A percentile compares a stretch with the other conserved stretches of the same genome.
Conservation (phyloP, 2,113 vertebrate species). For the Cryptotis parvus region DNA sequence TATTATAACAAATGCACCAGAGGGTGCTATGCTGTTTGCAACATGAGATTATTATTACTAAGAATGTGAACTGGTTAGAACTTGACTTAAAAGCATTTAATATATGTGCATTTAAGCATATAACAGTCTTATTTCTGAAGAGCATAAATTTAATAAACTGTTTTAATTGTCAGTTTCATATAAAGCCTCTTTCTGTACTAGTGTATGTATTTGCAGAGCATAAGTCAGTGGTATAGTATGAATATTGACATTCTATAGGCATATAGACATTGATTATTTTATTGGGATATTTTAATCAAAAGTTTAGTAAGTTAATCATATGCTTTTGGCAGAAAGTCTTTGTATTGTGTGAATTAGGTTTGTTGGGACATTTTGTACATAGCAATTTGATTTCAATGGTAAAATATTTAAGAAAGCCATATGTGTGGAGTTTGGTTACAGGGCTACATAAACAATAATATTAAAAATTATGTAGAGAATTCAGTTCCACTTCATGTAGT, state of each 20-base stretch:
- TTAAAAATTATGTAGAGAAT: conserved; percentile 14
- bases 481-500: background rate
- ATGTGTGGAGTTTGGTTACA: background rate
- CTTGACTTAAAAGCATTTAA: conserved; percentile 70
- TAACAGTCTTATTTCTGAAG: conserved; percentile 54
- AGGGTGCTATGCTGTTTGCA: conserved; percentile 87
- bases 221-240: background rate
- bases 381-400: conserved; percentile 31
- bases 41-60: conserved; percentile 70
- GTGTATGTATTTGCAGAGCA: conserved; percentile 33
- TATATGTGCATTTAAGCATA: conserved; percentile 53
- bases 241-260: background rate
- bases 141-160: conserved; percentile 62
- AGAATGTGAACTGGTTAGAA: conserved; percentile 70
- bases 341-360: background rate
- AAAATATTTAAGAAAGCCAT: background rate
- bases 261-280: background rate
- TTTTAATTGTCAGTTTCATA: conserved; percentile 50
- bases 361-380: background rate
- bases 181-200: background rate
- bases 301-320: background rate
- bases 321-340: conserved; percentile 10
- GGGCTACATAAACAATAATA: conserved; percentile 12
- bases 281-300: conserved; percentile 42
- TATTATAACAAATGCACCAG: conserved; percentile 84